A percentile compares a stretch with the other conserved stretches of the same genome.
Conservation (phyloP, 2,888 invertebrate species). For the Nephrotoma flavescens region DNA sequence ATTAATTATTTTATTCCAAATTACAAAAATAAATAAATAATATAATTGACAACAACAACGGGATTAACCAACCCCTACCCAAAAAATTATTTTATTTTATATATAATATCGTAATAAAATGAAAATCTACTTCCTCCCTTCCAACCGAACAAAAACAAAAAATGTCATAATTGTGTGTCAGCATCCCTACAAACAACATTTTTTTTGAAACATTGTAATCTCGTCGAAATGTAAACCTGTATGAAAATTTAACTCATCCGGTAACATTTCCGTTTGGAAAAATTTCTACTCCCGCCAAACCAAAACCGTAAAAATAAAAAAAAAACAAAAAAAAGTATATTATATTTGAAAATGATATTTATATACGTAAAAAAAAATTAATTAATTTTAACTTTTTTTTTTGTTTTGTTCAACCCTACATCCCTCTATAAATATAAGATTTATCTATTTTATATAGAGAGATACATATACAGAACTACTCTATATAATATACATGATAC, state of each 20-base stretch:
- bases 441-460: not conserved
- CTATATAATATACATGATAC: not conserved
- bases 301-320: not conserved
- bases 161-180: not conserved
- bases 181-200: not conserved
- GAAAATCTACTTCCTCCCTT: not conserved
- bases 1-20: not conserved
- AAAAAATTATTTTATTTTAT: not conserved
- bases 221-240: not conserved
- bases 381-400: not conserved
- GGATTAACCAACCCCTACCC: not conserved
- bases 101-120: not conserved
- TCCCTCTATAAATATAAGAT: not conserved
- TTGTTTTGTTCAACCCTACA: not conserved
- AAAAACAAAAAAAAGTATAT: not conserved
- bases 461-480: not conserved
- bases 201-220: not conserved
- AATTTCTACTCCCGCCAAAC: not conserved
- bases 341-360: not conserved
- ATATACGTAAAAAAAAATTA: not conserved
- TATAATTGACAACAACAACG: not conserved
- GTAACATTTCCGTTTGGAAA: not conserved
- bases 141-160: not conserved
- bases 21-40: not conserved
- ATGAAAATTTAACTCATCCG: not conserved